Conservation (phyloP, 2,797 vertebrate genomes). For the Halcyon leucocephala region DNA sequence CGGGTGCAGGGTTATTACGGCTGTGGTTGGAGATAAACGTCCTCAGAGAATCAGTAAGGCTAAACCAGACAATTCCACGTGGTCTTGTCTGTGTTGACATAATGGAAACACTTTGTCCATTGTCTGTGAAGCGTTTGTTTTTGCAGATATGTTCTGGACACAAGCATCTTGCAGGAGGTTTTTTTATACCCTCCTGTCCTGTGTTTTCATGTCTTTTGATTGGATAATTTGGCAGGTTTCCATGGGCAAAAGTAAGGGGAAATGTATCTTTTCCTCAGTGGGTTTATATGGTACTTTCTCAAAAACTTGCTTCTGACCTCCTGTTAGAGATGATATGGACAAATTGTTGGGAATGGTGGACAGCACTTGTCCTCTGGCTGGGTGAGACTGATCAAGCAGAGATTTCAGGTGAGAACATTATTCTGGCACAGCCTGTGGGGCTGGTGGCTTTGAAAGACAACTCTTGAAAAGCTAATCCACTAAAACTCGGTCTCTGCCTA, state of each 20-base stretch:
- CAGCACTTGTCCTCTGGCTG: neutral
- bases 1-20: neutral
- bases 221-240: neutral
- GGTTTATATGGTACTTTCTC: neutral
- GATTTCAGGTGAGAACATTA: neutral
- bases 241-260: neutral
- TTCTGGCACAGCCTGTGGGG: neutral
- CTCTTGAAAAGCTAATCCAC: neutral
- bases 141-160: constrained; percentile 44
- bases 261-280: neutral
- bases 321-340: neutral
- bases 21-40: constrained; percentile 47
- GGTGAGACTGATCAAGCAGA: neutral
- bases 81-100: neutral
- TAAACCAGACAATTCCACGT: constrained; percentile 12
- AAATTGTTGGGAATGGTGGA: neutral
- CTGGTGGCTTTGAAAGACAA: neutral
- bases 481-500: neutral
- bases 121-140: constrained; percentile 27
- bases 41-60: constrained; percentile 5
- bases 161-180: neutral
- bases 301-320: neutral
- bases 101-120: constrained; percentile 49
- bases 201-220: neutral
- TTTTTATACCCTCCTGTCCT: neutral